Evolutionary conservation across 2,797 vertebrate genomes (phyloP), one percentile per base, ranked within the genome.

Genomic region (Hoplostethus mediterraneus): DNA sequence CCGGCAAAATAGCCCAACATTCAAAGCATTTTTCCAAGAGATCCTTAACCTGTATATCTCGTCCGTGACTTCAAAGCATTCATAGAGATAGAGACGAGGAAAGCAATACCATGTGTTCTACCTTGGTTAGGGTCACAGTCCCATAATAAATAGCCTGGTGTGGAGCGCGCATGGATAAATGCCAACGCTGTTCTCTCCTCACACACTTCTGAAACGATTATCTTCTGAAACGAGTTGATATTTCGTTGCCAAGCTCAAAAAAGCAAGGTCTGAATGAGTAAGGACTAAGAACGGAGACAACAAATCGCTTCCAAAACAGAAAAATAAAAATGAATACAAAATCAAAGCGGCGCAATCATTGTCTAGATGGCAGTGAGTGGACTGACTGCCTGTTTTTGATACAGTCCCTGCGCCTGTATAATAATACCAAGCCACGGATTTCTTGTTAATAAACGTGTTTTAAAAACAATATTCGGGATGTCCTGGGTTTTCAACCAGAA

Each of bases 81-180:
- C 40, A 12, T 42, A 11, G 1, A 42, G 12, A 28, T 9, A 6
- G 25, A 25, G 21, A 4, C 25, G 52, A 6, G 10, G 52, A 16
- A 45, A 71, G 47, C 72, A 25, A 13, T 16, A 58, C 47, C 54
- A 33, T 65, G 79, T 56, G 87, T 28, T 68, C 49, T 52, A 21
- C 66, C 78, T 85, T 63, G 30, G 76, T 72, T 75, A 42, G 81
- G 83, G 63, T 90, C 89, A 87, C 84, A 83, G 61, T 53, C 79
- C 77, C 84, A 77, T 63, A 28, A 67, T 65, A 76, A 79, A 71
- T 33, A 79, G 47, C 59, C 71, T 42, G 67, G 47, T 51, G 65
- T 30, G 79, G 56, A 73, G 86, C 83, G 89, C 89, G 85, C 90
- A 68, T 81, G 89, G 89, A 92, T 51, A 31, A 81, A 86, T 82